Base-by-base conservation (phyloP, 2,888 invertebrate genomes). In the Sinelater perroti region DNA sequence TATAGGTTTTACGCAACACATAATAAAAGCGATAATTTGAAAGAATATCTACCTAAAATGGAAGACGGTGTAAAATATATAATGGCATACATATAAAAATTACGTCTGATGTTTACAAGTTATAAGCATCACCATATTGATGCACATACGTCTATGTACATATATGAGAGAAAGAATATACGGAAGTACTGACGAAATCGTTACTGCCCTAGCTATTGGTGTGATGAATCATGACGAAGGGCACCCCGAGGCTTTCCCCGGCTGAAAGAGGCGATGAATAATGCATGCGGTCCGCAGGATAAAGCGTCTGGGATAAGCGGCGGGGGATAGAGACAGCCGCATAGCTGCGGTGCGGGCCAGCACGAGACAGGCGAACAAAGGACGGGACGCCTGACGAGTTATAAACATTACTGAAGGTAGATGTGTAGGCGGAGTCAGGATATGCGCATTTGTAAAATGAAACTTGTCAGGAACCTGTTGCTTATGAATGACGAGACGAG, bases 391-490 rank as follows among this genome's bases (percentile, higher is more conserved):
- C 56, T 55, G 60, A 62, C 67, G 60, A 61, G 66, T 66, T 58
- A 63, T 66, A 67, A 67, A 67, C 65, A 63, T 65, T 61, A 63
- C 53, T 50, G 55, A 63, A 64, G 59, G 64, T 61, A 65, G 63
- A 59, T 60, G 64, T 62, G 67, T 65, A 62, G 69, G 69, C 67
- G 69, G 69, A 64, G 68, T 58, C 63, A 64, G 65, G 64, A 63
- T 67, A 67, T 67, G 67, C 69, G 67, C 68, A 66, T 69, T 68
- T 69, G 65, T 68, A 68, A 69, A 69, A 69, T 65, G 67, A 64
- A 67, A 67, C 67, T 60, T 67, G 66, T 66, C 66, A 65, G 65
- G 60, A 63, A 67, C 67, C 67, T 67, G 67, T 67, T 67, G 67
- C 63, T 65, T 14, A 40, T 49, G 42, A 51, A 36, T 36, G 8